Evolutionary conservation across 2,113 vertebrate species (phyloP).

Genomic region (Euleptes europaea): DNA sequence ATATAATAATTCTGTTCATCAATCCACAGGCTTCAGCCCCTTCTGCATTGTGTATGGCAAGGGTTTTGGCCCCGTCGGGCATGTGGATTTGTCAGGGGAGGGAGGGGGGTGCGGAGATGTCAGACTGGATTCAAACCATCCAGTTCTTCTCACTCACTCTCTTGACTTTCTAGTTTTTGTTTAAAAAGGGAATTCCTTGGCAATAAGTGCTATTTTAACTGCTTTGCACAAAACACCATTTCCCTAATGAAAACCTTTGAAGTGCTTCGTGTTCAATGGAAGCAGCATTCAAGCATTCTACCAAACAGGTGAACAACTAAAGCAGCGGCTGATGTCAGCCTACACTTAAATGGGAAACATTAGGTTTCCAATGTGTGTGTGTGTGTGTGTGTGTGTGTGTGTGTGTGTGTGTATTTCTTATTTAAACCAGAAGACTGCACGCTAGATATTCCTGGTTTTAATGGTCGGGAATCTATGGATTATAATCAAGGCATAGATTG

Average conservation of each 20-base stretch:
- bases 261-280: not conserved
- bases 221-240: not conserved
- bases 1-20: too few species aligned
- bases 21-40: too few species aligned
- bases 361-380: too few species aligned
- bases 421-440: not conserved
- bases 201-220: not conserved
- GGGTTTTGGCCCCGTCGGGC: too few species aligned
- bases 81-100: too few species aligned
- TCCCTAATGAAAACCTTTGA: constrained; percentile 15
- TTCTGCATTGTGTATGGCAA: too few species aligned
- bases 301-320: not conserved
- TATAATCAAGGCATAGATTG: constrained; percentile 17
- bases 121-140: too few species aligned
- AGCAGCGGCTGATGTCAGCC: not conserved
- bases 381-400: too few species aligned
- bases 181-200: not conserved
- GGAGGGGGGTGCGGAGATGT: too few species aligned
- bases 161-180: not conserved
- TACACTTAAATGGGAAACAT: not conserved
- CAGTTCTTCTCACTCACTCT: not conserved
- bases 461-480: not conserved
- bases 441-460: not conserved
- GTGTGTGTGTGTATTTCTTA: not conserved
- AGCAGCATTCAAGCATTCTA: not conserved